Evolutionary conservation across 2,113 vertebrate species (phyloP), one percentile per base, ranked within the genome.

Genomic region (Hirundichthys speculiger): DNA sequence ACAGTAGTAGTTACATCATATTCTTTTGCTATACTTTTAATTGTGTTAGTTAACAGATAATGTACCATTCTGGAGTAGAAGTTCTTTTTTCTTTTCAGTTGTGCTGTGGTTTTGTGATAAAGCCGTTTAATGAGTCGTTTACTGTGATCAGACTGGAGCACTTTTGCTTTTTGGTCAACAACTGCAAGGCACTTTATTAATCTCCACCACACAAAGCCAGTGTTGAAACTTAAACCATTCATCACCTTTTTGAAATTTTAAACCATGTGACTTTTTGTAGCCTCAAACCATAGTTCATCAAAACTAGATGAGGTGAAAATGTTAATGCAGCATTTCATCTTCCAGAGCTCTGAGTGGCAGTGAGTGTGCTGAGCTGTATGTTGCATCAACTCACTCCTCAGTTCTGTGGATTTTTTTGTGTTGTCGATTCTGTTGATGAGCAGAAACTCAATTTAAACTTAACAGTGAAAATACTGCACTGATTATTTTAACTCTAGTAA

Each of bases 1-100:
- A 90, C 92, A 92, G 92, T 92, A 92, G 90, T 89, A 88, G 69
- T 83, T 80, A 83, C 80, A 83, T 89, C 76, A 83, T 75, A 78
- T 86, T 70, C 53, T 82, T 46, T 79, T 72, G 64, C 76, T 88
- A 90, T 76, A 68, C 63, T 71, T n/a, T 86, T 88, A 88, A 86
- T 90, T 69, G 64, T 89, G 83, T 90, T 89, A 90, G 86, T 90
- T 60, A 86, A 64, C 72, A 48, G 67, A 72, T 34, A 34, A 75
- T 65, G 57, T 77, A 57, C 13, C 30, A 52, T 40, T 51, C 64
- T 59, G 64, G 55, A 18, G 56, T 65, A 34, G 30, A 34, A 27
- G 25, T 27, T 27, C 11, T 6, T 34, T 34, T 34, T 34, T 3
- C 11, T 34, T 34, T 34, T 6, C 27, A 27, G 3, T 27, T 27